Conservation (phyloP, 2,888 invertebrate genomes). For the Drosophila mimetica region DNA sequence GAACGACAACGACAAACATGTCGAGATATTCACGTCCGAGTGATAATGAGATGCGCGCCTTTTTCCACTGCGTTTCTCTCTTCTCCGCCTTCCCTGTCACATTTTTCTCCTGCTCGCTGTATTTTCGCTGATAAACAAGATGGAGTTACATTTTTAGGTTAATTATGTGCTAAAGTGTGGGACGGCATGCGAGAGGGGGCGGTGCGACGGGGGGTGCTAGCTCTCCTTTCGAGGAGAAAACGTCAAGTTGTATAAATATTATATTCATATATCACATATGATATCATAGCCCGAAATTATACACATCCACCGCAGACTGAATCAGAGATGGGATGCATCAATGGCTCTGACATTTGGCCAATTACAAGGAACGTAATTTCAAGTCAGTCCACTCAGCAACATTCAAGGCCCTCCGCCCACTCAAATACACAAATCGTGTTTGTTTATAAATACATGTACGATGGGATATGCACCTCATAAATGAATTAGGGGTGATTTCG, state of each 20-base stretch:
- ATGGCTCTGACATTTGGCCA: constrained; percentile 23
- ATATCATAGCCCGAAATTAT: constrained; percentile 34
- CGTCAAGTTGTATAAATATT: constrained; percentile 33
- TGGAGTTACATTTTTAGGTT: constrained; percentile 83
- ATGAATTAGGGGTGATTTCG: background rate
- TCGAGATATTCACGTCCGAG: constrained; percentile 81
- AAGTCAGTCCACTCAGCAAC: constrained; percentile 32
- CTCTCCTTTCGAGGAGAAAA: constrained; percentile 24
- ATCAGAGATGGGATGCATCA: constrained; percentile 29
- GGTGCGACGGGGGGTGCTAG: background rate
- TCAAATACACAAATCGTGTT: constrained; percentile 40
- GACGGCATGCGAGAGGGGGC: constrained; percentile 33
- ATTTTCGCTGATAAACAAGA: constrained; percentile 80
- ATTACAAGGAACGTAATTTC: constrained; percentile 39
- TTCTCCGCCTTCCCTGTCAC: constrained; percentile 24
- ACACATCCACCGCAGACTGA: constrained; percentile 2
- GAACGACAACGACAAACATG: constrained; percentile 75
- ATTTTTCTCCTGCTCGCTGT: constrained; percentile 51
- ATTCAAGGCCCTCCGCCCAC: constrained; percentile 15
- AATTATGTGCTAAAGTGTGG: constrained; percentile 82
- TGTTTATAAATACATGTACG: constrained; percentile 31
- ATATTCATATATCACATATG: constrained; percentile 12
- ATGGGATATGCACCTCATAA: background rate
- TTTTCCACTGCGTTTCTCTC: constrained; percentile 51
- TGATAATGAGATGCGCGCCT: constrained; percentile 83